Evolutionary conservation across 2,888 invertebrate species (phyloP).

Genomic region (Epsilonema sp.): DNA sequence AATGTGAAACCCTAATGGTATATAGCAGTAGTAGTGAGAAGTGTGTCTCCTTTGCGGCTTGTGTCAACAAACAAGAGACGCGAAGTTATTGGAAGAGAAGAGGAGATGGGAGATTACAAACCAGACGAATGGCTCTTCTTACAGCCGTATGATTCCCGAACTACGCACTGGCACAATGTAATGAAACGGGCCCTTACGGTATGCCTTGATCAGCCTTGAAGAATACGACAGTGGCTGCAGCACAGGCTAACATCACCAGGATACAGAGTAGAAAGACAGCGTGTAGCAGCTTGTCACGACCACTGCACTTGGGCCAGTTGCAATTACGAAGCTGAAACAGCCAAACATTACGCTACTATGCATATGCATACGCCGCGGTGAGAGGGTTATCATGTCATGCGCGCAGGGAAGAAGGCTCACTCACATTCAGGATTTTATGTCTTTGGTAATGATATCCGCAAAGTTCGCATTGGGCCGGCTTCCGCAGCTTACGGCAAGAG

Average conservation of each 20-base stretch:
- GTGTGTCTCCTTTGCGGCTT: too few species aligned
- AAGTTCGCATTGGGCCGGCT: constrained; percentile 37
- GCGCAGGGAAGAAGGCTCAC: not conserved
- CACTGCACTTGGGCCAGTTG: constrained; percentile 33
- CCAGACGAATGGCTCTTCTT: too few species aligned
- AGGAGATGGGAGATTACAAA: too few species aligned
- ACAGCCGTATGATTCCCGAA: too few species aligned
- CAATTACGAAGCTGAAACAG: not conserved
- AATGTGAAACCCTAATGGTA: too few species aligned
- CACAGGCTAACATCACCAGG: constrained; percentile 36
- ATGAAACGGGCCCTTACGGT: too few species aligned
- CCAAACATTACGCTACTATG: too few species aligned
- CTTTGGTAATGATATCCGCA: constrained; percentile 37
- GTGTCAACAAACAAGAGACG: too few species aligned
- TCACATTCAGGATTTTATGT: constrained; percentile 37
- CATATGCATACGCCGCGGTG: too few species aligned
- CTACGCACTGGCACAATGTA: too few species aligned
- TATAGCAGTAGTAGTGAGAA: too few species aligned
- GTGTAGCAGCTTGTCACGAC: constrained; percentile 36
- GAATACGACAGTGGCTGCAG: constrained; percentile 37
- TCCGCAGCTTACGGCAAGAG: constrained; percentile 32
- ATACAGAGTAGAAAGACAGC: constrained; percentile 34
- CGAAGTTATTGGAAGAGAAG: too few species aligned
- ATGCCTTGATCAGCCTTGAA: constrained; percentile 37
- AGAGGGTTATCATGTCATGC: not conserved